These are phyloP conservation scores for Myotis davidii DNA, from an alignment of 2,113 vertebrate species.

Conservation along the genomic window DNA sequence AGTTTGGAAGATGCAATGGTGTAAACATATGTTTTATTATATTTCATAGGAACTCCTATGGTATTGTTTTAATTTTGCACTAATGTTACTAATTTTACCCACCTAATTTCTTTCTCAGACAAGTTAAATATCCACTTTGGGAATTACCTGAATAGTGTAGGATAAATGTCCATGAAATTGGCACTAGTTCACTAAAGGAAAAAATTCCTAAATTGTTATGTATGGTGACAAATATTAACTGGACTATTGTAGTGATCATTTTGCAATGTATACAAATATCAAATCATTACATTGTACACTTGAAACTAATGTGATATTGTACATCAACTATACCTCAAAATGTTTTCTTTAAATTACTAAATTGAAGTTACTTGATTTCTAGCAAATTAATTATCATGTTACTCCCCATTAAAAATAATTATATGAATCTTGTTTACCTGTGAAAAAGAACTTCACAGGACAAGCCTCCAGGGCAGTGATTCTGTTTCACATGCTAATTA, in stretches of 20 bases:
- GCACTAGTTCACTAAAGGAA: neutral
- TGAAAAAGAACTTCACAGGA: neutral
- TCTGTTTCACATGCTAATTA: neutral
- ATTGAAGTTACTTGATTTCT: slow-evolving; percentile 7
- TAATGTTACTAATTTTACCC: neutral
- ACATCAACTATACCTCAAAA: neutral
- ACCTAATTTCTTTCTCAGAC: slow-evolving; percentile 46
- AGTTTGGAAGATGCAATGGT: neutral
- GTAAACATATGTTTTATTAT: neutral
- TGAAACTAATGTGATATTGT: neutral
- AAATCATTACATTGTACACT: neutral
- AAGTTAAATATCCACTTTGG: neutral
- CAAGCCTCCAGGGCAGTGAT: neutral
- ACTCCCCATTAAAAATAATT: slow-evolving; percentile 5
- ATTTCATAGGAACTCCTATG: neutral
- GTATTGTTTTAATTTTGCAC: neutral
- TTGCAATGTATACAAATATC: neutral
- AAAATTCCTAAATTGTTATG: neutral
- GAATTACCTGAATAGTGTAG: neutral
- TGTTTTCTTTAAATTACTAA: neutral
- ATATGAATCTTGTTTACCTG: neutral
- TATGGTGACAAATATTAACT: neutral
- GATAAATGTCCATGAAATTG: neutral
- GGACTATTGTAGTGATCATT: neutral
- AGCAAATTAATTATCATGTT: neutral